phyloP scores from a whole-genome alignment of 2,888 invertebrate species.

The Catocala nupta region DNA sequence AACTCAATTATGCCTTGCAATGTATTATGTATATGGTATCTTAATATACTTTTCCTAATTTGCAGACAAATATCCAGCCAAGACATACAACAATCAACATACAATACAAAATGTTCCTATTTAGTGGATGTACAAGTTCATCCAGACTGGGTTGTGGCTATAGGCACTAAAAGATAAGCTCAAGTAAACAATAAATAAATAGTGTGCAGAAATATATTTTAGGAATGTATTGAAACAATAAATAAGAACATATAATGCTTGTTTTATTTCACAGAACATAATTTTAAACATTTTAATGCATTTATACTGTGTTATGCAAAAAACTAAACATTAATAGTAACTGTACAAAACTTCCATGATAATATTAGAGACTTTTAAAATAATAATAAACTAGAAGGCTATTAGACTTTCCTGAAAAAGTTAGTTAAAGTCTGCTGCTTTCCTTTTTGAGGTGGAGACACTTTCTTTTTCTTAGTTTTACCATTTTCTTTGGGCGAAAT shows the following conservation, averaged over 20 bases:
- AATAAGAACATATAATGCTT: slow-evolving; percentile 27
- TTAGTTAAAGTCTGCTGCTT: slow-evolving; percentile 78
- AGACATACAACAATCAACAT: slow-evolving; percentile 77
- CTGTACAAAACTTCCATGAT: too few species aligned
- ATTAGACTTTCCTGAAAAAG: slow-evolving; percentile 75
- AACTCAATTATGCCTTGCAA: too few species aligned
- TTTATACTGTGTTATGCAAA: not conserved
- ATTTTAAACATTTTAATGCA: slow-evolving; percentile 19
- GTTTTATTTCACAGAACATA: slow-evolving; percentile 37
- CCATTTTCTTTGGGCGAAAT: slow-evolving; percentile 62
- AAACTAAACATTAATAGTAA: too few species aligned
- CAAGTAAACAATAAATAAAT: slow-evolving; percentile 21
- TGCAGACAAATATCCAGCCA: slow-evolving; percentile 76
- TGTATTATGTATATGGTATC: too few species aligned
- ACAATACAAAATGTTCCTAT: slow-evolving; percentile 83
- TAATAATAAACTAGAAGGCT: too few species aligned
- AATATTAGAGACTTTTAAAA: too few species aligned
- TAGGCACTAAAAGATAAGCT: slow-evolving; percentile 77
- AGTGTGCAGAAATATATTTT: slow-evolving; percentile 20
- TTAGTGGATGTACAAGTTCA: slow-evolving; percentile 83
- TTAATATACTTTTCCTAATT: slow-evolving; percentile 37
- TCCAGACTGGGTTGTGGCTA: slow-evolving; percentile 84
- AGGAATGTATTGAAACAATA: slow-evolving; percentile 31
- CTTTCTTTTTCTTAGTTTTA: slow-evolving; percentile 71
- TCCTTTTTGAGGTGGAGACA: slow-evolving; percentile 77